Base-by-base conservation (phyloP, 2,888 invertebrate genomes). In the Sericinus montela region DNA sequence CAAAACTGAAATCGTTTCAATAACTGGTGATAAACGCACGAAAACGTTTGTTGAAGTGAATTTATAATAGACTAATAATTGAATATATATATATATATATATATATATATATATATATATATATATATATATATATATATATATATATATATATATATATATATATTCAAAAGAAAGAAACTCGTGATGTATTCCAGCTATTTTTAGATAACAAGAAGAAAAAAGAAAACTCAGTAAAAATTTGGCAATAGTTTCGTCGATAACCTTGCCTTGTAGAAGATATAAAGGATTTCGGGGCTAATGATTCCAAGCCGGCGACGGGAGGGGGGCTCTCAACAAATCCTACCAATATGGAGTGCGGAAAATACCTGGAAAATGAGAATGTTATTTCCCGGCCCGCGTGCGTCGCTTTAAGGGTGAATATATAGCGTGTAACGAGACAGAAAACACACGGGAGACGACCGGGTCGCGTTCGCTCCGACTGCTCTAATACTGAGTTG, bases 311-410 rank as follows among this genome's bases (percentile, higher is more conserved):
- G 66, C 65, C 58, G 66, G 60, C 56, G 58, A 49, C 54, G 65
- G 63, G n/a, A n/a, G n/a, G 58, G 61, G 63, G 64, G 64, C 74
- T 69, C 71, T 67, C 67, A 61, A 71, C 80, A 85, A 87, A 86
- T 84, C 87, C 86, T 65, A 67, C 80, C 83, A 80, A 84, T 84
- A 86, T 79, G 79, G 81, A 79, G 79, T 72, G 76, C 74, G 80
- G 79, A 73, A 82, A 82, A 82, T 84, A 84, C 84, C 82, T 84
- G 82, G 81, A 76, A 87, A 84, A 85, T 82, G 69, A 74, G 75
- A 73, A 72, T 71, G 75, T 72, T 75, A 72, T 72, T 70, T 67
- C 65, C 70, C 61, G 67, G 55, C 57, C 65, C 54, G 51, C 45
- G 54, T 52, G 54, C 53, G 53, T 45, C 54, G 51, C 57, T 54